A percentile compares a stretch with the other conserved stretches of the same genome.
Conservation (phyloP, 2,888 invertebrate genomes). For the Chalcis sispes region DNA sequence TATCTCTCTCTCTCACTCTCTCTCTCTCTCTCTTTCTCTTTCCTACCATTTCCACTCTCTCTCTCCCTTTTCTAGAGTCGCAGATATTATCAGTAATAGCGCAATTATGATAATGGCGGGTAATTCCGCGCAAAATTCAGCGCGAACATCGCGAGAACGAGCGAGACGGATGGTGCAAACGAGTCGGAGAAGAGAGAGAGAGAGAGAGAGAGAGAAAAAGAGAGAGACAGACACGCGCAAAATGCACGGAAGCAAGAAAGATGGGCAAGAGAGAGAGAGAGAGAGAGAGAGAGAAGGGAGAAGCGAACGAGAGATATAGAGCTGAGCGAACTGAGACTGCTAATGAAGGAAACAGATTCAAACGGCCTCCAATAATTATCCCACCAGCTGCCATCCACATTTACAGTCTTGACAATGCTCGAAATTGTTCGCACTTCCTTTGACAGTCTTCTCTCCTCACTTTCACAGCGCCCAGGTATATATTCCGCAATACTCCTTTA, state of each 20-base stretch:
- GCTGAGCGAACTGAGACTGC: slow-evolving; percentile 73
- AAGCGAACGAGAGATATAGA: slow-evolving; percentile 46
- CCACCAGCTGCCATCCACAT: slow-evolving; percentile 68
- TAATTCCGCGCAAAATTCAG: slow-evolving; percentile 75
- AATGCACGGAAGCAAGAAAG: slow-evolving; percentile 59
- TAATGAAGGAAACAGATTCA: slow-evolving; percentile 77
- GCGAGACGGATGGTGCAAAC: slow-evolving; percentile 25
- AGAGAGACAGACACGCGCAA: no score
- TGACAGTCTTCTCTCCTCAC: slow-evolving; percentile 59
- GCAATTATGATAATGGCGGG: slow-evolving; percentile 76
- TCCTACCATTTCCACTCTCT: slow-evolving; percentile 31
- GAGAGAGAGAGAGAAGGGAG: slow-evolving; percentile 32
- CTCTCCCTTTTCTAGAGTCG: slow-evolving; percentile 14
- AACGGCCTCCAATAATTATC: slow-evolving; percentile 75
- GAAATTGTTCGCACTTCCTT: slow-evolving; percentile 76
- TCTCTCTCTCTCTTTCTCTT: background rate
- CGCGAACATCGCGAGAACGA: slow-evolving; percentile 55
- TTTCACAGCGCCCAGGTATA: no score
- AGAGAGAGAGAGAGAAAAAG: no score
- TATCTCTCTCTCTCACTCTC: background rate
- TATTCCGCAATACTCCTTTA: no score
- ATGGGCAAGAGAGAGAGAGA: slow-evolving; percentile 14
- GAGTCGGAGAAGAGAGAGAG: background rate
- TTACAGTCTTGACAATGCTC: slow-evolving; percentile 73
- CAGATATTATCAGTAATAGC: slow-evolving; percentile 76